These are phyloP conservation scores for Sphenodon punctatus DNA, from an alignment of 2,797 vertebrate species.

Conservation along the genomic window DNA sequence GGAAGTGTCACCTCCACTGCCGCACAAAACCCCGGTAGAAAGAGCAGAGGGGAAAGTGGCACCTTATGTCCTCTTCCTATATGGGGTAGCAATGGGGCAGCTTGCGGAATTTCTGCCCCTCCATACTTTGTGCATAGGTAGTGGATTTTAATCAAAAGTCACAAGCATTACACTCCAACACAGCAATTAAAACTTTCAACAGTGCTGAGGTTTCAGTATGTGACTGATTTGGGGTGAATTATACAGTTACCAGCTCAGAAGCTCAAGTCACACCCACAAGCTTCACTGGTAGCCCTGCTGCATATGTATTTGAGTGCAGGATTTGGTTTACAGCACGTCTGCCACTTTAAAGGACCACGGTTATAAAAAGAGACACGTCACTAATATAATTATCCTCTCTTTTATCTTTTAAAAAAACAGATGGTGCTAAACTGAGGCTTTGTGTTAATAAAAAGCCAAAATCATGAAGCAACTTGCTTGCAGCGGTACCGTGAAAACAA, in stretches of 20 bases:
- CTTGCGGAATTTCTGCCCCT: no score
- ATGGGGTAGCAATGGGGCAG: no score
- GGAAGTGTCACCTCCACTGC: no score
- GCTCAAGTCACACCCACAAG: not conserved
- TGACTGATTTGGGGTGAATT: not conserved
- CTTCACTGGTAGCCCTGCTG: not conserved
- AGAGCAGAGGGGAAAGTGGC: fast-evolving
- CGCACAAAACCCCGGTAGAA: no score
- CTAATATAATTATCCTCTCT: constrained; percentile 32
- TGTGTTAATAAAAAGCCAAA: constrained; percentile 52
- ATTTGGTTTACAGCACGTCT: not conserved
- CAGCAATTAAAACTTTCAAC: no score
- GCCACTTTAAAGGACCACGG: constrained; percentile 39
- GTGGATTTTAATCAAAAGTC: no score
- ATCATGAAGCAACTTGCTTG: constrained; percentile 44
- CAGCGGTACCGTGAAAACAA: constrained; percentile 1
- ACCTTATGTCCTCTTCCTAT: no score
- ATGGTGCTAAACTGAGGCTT: constrained; percentile 59
- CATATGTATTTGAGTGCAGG: not conserved
- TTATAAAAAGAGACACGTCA: constrained; percentile 25
- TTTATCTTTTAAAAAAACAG: constrained; percentile 64
- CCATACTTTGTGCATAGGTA: no score
- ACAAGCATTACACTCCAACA: no score
- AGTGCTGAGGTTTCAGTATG: not conserved
- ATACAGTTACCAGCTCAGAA: not conserved